Percentiles rank a stretch among this genome's conserved stretches.
These are phyloP conservation scores for Aurelia sp. DNA, from an alignment of 30 jellyfish, hydroid and myxozoan species.

Conservation along the genomic window DNA sequence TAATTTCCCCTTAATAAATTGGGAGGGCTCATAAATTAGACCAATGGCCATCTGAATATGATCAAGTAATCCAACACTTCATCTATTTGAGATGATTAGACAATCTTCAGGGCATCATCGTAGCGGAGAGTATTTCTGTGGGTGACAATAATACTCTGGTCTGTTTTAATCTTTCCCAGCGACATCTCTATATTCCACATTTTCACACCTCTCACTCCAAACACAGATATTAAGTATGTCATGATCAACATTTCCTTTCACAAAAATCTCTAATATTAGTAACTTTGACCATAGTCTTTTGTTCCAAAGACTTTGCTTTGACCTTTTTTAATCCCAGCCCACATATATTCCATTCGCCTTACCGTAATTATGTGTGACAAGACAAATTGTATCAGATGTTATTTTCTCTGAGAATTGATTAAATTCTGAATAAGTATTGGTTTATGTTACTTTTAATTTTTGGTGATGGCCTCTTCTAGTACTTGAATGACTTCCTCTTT, in stretches of 20 bases:
- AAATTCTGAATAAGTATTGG: neutral
- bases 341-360: slow-evolving; percentile 24
- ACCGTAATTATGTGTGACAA: slow-evolving; percentile 15
- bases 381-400: too few relatives aligned
- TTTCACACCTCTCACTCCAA: slow-evolving; percentile 39
- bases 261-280: neutral
- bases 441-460: too few relatives aligned
- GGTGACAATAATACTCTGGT: slow-evolving; percentile 56
- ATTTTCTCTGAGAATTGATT: neutral
- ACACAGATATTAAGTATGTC: slow-evolving; percentile 28
- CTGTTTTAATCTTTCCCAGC: slow-evolving; percentile 21
- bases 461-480: too few relatives aligned
- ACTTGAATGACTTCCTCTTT: neutral
- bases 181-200: slow-evolving; percentile 49
- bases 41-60: too few relatives aligned
- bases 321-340: slow-evolving; percentile 16
- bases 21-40: too few relatives aligned
- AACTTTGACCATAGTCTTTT: slow-evolving; percentile 18
- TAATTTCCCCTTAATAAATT: too few relatives aligned
- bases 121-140: slow-evolving; percentile 37
- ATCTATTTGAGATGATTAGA: neutral
- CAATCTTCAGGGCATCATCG: slow-evolving; percentile 34
- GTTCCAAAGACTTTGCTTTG: too few relatives aligned
- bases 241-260: neutral
- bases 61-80: neutral